Evolutionary conservation across 1,140 invertebrate species (phyloP), one percentile per base, ranked within the genome.

Genomic region (Campodea augens): DNA sequence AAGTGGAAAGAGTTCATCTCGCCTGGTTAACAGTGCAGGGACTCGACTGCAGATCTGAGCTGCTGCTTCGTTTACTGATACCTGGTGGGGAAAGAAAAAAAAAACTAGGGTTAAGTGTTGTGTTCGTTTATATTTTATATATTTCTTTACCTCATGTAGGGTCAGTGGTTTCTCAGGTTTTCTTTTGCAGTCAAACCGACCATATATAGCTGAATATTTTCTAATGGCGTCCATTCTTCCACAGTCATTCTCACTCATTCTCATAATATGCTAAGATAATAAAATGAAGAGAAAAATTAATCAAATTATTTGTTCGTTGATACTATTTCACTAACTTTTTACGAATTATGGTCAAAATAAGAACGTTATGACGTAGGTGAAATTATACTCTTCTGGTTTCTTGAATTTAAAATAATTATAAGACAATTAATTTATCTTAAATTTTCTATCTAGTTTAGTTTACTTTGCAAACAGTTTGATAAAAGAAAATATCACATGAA

Each of bases 151-250:
- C 72, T 97, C 92, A 63, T 98, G 92, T 41, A 95, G 64, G 1
- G 91, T 96, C 40, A 98, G 69, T 1, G 90, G 89, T 61, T 96
- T 96, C 62, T 93, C 86, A 1, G 88, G 84, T 56, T 91, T 89
- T 55, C 92, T 68, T 61, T 96, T 96, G 56, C 90, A 93, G 61
- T 97, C 91, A 60, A 95, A 95, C 47, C 85, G 69, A 2, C 91
- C 90, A 60, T 97, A 98, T 55, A 98, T 97, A 12, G 90, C 88
- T 13, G 90, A 84, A 62, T 89, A 97, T 61, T 90, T 90, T 55
- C 92, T 73, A 50, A 97, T 87, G 59, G 90, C 81, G 43, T 96
- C 86, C 80, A 95, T 87, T 51, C 85, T 65, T 13, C 77, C 66
- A 0, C 85, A 86, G 65, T 92, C 86, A 43, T 76, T 76, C 54